These are phyloP conservation scores for Daubentonia madagascariensis DNA, from an alignment of 2,113 vertebrate species.

Conservation along the genomic window DNA sequence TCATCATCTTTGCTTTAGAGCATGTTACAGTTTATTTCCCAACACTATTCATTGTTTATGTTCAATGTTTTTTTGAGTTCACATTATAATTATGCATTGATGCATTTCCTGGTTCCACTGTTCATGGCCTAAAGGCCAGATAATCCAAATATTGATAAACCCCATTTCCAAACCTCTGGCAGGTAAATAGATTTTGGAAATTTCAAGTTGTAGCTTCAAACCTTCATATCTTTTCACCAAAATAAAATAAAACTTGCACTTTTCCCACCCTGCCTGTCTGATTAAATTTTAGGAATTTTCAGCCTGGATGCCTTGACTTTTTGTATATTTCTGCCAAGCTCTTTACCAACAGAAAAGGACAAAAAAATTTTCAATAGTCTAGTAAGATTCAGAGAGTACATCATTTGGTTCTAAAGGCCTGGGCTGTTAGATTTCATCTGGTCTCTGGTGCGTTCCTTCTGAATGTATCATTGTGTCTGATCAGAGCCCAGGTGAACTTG, in stretches of 20 bases:
- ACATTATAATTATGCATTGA: background rate
- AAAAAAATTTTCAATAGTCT: background rate
- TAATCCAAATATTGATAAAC: background rate
- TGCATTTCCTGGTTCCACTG: background rate
- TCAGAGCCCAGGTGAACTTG: conserved; percentile 3
- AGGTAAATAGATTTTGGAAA: background rate
- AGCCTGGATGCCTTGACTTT: background rate
- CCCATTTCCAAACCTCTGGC: background rate
- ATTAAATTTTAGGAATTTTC: background rate
- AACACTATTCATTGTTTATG: background rate
- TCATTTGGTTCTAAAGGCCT: background rate
- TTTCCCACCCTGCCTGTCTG: background rate
- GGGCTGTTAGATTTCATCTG: background rate
- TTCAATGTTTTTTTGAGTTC: background rate
- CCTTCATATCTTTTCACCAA: background rate
- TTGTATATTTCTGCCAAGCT: background rate
- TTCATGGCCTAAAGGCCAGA: background rate
- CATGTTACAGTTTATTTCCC: background rate
- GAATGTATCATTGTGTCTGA: conserved; percentile 54
- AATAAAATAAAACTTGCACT: background rate
- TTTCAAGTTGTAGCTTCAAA: background rate
- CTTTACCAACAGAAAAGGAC: background rate
- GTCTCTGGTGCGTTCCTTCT: background rate
- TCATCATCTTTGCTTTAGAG: background rate
- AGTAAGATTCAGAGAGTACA: background rate